These are phyloP conservation scores for Florisuga fusca DNA, from an alignment of 2,797 vertebrate species.

Conservation along the genomic window DNA sequence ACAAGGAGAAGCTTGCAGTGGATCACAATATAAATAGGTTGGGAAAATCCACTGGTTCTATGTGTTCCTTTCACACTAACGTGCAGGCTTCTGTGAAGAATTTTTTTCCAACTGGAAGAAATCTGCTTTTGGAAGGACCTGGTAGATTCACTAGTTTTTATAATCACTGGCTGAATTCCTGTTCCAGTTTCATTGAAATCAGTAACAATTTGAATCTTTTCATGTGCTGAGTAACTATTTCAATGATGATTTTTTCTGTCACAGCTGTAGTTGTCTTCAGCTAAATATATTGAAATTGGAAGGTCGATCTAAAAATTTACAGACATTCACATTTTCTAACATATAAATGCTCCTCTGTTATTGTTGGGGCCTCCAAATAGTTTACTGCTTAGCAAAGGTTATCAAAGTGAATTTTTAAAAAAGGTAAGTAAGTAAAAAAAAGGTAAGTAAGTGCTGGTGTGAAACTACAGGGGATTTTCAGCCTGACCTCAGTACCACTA, in stretches of 20 bases:
- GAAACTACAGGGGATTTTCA: no score
- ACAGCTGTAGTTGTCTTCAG: not conserved
- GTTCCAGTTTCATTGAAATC: not conserved
- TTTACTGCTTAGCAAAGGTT: not conserved
- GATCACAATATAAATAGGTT: not conserved
- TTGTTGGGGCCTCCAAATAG: not conserved
- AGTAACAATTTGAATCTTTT: not conserved
- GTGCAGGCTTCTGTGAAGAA: not conserved
- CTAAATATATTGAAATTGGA: not conserved
- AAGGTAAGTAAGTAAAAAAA: no score
- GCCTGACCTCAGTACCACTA: no score
- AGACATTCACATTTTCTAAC: not conserved
- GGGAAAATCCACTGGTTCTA: not conserved
- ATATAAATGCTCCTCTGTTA: not conserved
- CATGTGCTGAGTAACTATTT: not conserved
- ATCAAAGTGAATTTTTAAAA: not conserved
- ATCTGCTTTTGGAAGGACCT: not conserved
- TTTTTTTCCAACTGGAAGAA: not conserved
- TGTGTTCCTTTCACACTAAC: not conserved
- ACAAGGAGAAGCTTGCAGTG: not conserved
- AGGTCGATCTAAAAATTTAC: not conserved
- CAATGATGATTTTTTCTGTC: not conserved
- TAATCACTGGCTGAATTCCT: not conserved
- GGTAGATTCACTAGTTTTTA: not conserved
- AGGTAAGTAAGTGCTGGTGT: no score